Conservation (phyloP, 2,888 invertebrate species). For the Eupithecia abbreviata region DNA sequence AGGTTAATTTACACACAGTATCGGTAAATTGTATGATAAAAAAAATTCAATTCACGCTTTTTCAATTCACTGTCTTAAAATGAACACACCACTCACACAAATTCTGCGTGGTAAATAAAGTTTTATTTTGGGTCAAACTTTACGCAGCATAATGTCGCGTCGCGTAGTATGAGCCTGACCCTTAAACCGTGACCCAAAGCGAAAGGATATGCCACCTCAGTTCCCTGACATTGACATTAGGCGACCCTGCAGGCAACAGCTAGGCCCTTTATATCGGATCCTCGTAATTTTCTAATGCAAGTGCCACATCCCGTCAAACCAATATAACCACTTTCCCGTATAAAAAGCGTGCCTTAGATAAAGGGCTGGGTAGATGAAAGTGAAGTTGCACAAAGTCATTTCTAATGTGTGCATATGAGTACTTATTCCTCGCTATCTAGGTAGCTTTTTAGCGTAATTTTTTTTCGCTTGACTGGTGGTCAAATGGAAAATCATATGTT, state of each 20-base stretch:
- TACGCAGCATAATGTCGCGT: too few relatives aligned
- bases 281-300: conserved; percentile 26
- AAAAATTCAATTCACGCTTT: too few relatives aligned
- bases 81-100: too few relatives aligned
- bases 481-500: background rate
- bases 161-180: background rate
- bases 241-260: background rate
- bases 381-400: background rate
- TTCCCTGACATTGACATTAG: conserved; percentile 18
- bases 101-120: too few relatives aligned
- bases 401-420: background rate
- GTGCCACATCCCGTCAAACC: conserved; percentile 32
- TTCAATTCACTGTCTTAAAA: too few relatives aligned
- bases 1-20: too few relatives aligned
- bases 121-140: too few relatives aligned
- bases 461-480: background rate
- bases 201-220: background rate
- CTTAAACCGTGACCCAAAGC: background rate
- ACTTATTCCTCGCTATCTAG: background rate
- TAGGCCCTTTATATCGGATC: conserved; percentile 17
- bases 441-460: background rate
- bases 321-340: conserved; percentile 30
- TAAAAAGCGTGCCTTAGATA: conserved; percentile 25
- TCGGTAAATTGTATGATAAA: too few relatives aligned
- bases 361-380: conserved; percentile 2